phyloP scores from a whole-genome alignment of 2,888 invertebrate genomes.

The Iphiclides podalirius region DNA sequence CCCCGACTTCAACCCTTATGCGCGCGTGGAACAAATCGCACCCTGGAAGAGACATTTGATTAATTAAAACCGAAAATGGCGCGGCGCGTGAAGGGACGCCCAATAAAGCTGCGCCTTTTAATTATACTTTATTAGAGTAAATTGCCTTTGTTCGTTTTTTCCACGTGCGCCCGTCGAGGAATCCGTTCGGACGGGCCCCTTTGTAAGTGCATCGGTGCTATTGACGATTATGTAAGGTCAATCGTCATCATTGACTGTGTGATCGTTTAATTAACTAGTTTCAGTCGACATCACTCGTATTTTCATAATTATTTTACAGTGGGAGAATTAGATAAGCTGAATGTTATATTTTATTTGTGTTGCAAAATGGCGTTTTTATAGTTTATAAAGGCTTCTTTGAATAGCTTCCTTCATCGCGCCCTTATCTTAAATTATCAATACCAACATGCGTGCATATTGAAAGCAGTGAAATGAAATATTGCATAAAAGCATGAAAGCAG shows the following conservation, averaged over 20 bases:
- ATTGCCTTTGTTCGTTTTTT: slow-evolving; percentile 72
- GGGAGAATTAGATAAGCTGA: slow-evolving; percentile 17
- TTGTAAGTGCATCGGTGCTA: slow-evolving; percentile 64
- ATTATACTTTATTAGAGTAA: slow-evolving; percentile 72
- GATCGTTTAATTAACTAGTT: slow-evolving; percentile 74
- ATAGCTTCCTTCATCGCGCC: too few species aligned
- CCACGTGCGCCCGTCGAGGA: too few species aligned
- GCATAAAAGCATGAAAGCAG: too few species aligned
- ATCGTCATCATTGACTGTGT: slow-evolving; percentile 70
- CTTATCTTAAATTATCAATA: too few species aligned
- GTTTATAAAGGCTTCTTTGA: too few species aligned
- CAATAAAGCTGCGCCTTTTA: slow-evolving; percentile 73
- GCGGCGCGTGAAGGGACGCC: slow-evolving; percentile 60
- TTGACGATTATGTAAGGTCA: slow-evolving; percentile 77
- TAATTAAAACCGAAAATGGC: slow-evolving; percentile 64
- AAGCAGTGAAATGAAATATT: too few species aligned
- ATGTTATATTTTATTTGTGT: too few species aligned
- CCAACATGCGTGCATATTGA: too few species aligned
- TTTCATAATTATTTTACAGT: slow-evolving; percentile 21
- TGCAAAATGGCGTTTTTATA: too few species aligned
- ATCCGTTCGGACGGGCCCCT: too few species aligned
- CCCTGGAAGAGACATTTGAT: slow-evolving; percentile 48
- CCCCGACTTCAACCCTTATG: slow-evolving; percentile 54
- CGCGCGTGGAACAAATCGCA: slow-evolving; percentile 60
- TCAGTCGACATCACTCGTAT: slow-evolving; percentile 40